Evolutionary conservation across 2,797 vertebrate genomes (phyloP).

Genomic region (Oryzias dopingdopingensis): DNA sequence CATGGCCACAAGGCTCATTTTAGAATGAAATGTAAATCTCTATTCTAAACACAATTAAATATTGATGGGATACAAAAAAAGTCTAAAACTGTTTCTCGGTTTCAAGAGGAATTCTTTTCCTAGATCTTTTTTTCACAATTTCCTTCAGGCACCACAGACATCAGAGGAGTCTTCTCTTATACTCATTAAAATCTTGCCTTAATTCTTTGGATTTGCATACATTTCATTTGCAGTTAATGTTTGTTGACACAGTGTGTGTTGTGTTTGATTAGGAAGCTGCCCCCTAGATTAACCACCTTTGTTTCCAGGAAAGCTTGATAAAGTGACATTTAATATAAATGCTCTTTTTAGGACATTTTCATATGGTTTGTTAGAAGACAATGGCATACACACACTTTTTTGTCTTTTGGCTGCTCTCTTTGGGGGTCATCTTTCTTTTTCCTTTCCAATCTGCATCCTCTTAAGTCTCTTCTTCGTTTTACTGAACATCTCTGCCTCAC

Average conservation of each 20-base stretch:
- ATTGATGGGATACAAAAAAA: constrained; percentile 62
- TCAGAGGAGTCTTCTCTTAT: constrained; percentile 54
- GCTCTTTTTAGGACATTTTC: too few relatives aligned
- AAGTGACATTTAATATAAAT: constrained; percentile 1
- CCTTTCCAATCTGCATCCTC: too few relatives aligned
- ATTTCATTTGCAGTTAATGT: constrained; percentile 63
- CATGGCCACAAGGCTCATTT: constrained; percentile 62
- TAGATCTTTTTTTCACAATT: constrained; percentile 45
- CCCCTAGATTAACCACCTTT: constrained; percentile 35
- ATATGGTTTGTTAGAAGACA: too few relatives aligned
- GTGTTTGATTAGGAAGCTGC: constrained; percentile 53
- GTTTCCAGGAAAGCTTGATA: constrained; percentile 25
- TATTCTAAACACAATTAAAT: constrained; percentile 54
- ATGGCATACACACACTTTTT: too few relatives aligned
- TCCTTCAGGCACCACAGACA: constrained; percentile 64
- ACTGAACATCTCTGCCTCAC: too few relatives aligned
- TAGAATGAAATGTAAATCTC: constrained; percentile 55
- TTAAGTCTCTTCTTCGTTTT: too few relatives aligned
- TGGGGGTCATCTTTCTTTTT: too few relatives aligned
- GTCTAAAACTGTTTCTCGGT: constrained; percentile 52
- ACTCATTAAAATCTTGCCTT: constrained; percentile 67
- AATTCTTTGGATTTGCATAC: constrained; percentile 64
- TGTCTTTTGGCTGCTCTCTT: too few relatives aligned
- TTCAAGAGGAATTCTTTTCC: constrained; percentile 39
- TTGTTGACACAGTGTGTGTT: constrained; percentile 57